Conservation (phyloP, 2,113 vertebrate species). For the Python bivittatus region DNA sequence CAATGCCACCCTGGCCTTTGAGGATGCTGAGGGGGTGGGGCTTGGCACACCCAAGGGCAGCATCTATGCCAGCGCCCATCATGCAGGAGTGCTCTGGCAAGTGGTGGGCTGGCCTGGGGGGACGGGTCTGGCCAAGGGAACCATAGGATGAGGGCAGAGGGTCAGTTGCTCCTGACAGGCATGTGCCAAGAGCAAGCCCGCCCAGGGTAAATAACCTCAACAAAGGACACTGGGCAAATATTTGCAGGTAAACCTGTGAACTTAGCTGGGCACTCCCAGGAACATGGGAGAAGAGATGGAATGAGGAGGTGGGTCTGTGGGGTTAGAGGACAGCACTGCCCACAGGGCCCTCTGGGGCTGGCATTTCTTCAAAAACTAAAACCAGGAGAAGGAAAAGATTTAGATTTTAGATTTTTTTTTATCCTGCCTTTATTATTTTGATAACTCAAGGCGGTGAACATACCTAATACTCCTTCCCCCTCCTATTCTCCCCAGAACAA, state of each 20-base stretch:
- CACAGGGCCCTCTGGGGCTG: too few relatives aligned
- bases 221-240: constrained; percentile 22
- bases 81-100: neutral
- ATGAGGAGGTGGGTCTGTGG: neutral
- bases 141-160: neutral
- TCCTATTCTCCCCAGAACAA: too few relatives aligned
- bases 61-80: neutral
- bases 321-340: neutral
- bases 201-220: neutral
- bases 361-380: neutral
- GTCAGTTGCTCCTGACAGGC: too few relatives aligned
- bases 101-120: neutral
- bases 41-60: neutral
- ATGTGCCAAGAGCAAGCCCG: neutral
- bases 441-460: too few relatives aligned
- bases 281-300: too few relatives aligned
- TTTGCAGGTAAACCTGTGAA: neutral
- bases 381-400: neutral
- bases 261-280: neutral
- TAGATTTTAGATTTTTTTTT: too few relatives aligned
- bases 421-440: too few relatives aligned
- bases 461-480: too few relatives aligned
- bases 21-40: neutral
- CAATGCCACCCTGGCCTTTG: neutral
- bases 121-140: neutral